phyloP scores from a whole-genome alignment of 2,888 invertebrate genomes.

The Entomobrya multifasciata region DNA sequence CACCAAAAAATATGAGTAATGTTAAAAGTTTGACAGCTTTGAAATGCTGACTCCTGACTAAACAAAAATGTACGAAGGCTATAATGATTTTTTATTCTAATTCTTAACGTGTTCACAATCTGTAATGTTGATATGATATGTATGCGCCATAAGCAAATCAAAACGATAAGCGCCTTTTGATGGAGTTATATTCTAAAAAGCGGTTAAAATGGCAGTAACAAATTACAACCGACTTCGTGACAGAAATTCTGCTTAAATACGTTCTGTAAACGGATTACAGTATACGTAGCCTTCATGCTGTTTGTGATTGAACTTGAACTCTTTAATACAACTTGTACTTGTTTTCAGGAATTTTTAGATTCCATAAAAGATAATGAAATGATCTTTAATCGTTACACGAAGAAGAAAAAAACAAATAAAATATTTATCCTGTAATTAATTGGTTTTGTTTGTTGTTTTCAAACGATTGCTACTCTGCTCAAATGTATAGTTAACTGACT shows the following conservation, averaged over 20 bases:
- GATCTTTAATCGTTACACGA: background rate
- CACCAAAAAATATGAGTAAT: constrained; percentile 42
- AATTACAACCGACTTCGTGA: no score
- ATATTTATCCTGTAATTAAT: no score
- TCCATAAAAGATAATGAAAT: background rate
- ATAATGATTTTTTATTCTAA: background rate
- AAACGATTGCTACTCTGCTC: no score
- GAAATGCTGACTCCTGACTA: constrained; percentile 8
- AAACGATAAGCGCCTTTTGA: no score
- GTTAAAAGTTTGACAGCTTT: constrained; percentile 46
- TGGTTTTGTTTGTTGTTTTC: no score
- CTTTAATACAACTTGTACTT: background rate
- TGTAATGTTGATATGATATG: no score
- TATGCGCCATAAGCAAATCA: no score
- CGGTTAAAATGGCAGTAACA: no score
- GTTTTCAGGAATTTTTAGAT: background rate
- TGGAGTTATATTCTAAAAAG: no score
- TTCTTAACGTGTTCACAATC: background rate
- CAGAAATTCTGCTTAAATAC: no score
- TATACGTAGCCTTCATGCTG: background rate
- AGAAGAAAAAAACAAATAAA: background rate
- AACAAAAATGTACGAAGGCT: background rate
- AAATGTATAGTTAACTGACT: no score
- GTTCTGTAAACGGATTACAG: background rate
- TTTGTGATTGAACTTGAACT: background rate